Conservation (phyloP, 2,113 vertebrate genomes). For the Otis tarda region DNA sequence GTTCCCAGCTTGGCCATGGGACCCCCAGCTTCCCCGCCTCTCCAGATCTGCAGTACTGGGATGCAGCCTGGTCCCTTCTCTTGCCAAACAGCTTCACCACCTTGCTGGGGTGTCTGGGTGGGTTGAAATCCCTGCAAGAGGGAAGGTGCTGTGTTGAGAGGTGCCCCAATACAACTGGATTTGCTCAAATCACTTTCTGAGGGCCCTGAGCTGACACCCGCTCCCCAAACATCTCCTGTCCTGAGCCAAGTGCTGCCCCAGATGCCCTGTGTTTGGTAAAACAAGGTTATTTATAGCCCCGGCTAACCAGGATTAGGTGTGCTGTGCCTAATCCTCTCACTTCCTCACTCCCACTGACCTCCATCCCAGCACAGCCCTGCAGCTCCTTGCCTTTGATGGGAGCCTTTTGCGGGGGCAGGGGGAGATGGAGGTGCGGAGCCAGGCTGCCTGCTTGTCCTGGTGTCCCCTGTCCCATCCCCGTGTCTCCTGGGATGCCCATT, state of each 20-base stretch:
- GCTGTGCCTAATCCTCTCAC: conserved; percentile 38
- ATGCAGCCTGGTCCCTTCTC: neutral
- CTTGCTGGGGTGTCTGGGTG: fast-evolving
- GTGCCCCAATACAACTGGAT: neutral
- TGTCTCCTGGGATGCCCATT: fast-evolving
- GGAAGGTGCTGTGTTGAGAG: fast-evolving
- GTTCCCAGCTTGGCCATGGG: neutral
- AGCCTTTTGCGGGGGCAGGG: fast-evolving
- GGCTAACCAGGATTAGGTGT: conserved; percentile 45
- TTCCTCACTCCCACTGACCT: conserved; percentile 29
- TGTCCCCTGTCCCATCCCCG: neutral
- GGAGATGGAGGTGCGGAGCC: neutral
- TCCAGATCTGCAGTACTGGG: neutral
- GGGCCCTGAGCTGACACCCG: neutral
- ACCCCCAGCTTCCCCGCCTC: neutral
- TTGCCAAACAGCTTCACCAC: neutral
- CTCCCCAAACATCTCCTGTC: neutral
- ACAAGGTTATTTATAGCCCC: conserved; percentile 45
- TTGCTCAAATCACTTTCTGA: neutral
- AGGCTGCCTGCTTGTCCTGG: fast-evolving
- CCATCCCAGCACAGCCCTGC: neutral
- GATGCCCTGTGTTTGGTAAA: neutral
- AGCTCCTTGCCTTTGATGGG: neutral
- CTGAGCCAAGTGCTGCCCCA: neutral
- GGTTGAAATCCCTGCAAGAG: fast-evolving